These are phyloP conservation scores for Pseudomyrmex cubaensis DNA, from an alignment of 1,140 invertebrate species.

Conservation along the genomic window DNA sequence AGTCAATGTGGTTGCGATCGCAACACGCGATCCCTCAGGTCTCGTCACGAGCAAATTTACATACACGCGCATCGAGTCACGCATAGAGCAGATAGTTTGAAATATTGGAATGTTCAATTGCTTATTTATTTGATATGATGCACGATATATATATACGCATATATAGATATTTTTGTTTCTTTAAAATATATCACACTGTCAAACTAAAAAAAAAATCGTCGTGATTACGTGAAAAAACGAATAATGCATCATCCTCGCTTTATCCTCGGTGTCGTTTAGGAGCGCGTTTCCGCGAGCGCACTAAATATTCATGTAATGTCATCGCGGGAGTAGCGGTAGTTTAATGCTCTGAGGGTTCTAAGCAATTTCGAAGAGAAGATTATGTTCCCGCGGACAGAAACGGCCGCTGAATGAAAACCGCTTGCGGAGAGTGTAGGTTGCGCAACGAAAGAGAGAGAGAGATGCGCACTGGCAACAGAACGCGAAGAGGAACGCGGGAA, in stretches of 20 bases:
- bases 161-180: not conserved
- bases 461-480: conserved; percentile 5
- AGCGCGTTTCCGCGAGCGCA: conserved; percentile 18
- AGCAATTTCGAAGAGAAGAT: conserved; percentile 73
- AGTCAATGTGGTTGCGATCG: not conserved
- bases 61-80: too few relatives aligned
- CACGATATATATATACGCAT: too few relatives aligned
- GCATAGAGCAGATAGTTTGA: too few relatives aligned
- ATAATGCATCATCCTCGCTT: conserved; percentile 24
- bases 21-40: not conserved
- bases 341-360: conserved; percentile 59
- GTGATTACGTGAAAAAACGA: not conserved
- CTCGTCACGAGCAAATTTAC: too few relatives aligned
- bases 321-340: conserved; percentile 28
- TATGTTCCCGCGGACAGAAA: conserved; percentile 69
- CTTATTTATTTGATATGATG: too few relatives aligned
- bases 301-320: conserved; percentile 71
- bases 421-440: conserved; percentile 15
- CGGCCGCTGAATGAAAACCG: conserved; percentile 52
- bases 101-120: too few relatives aligned
- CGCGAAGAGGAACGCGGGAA: conserved; percentile 42
- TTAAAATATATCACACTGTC: not conserved
- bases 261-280: conserved; percentile 44
- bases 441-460: not conserved
- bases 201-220: not conserved